Conservation (phyloP, 2,888 invertebrate species). For the Operophtera brumata region DNA sequence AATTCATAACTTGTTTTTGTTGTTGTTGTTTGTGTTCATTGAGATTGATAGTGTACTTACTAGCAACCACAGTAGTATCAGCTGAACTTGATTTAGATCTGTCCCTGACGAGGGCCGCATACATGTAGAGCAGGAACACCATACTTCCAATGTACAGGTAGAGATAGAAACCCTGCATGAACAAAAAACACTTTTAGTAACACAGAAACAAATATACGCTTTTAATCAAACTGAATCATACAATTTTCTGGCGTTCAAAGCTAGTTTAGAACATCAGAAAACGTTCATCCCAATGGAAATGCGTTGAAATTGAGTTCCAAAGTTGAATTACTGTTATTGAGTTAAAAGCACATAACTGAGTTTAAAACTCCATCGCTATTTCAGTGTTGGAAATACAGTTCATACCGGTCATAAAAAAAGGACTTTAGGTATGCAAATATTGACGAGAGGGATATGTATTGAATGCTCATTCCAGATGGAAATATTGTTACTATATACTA, state of each 20-base stretch:
- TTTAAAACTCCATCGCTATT: background rate
- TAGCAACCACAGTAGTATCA: conserved; percentile 63
- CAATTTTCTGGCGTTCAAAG: too few relatives aligned
- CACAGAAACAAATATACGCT: background rate
- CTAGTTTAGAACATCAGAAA: background rate
- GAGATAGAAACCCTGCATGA: conserved; percentile 88
- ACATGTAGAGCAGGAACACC: conserved; percentile 91
- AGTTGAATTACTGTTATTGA: background rate
- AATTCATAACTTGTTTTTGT: too few relatives aligned
- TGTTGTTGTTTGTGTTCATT: too few relatives aligned
- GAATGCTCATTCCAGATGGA: too few relatives aligned
- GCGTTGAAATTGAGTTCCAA: background rate
- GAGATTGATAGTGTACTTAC: conserved; percentile 68
- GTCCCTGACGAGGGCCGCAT: conserved; percentile 87
- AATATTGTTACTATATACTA: too few relatives aligned
- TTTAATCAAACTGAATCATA: background rate
- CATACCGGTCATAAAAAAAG: too few relatives aligned
- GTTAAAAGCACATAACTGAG: background rate
- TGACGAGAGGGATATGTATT: too few relatives aligned
- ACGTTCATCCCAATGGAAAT: background rate
- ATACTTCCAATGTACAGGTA: conserved; percentile 94
- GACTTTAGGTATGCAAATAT: too few relatives aligned
- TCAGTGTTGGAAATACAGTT: background rate
- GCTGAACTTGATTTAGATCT: conserved; percentile 77
- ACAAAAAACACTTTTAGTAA: conserved; percentile 18